A percentile compares a stretch with the other conserved stretches of the same genome.
Evolutionary conservation across 2,888 invertebrate genomes (phyloP).

Genomic region (Mimachlamys varia): DNA sequence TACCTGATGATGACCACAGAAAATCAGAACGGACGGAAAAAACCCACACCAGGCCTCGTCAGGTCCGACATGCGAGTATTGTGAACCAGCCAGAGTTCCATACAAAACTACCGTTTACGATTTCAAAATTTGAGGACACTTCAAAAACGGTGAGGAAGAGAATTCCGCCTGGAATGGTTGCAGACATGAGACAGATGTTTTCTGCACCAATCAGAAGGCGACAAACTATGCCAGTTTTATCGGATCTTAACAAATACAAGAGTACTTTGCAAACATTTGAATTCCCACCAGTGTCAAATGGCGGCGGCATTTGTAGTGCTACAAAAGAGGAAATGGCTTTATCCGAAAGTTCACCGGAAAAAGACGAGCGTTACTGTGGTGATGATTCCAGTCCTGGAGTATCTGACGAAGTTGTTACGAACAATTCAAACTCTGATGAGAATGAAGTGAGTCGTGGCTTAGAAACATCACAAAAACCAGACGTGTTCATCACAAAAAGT

Average conservation of each 20-base stretch:
- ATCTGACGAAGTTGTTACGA: neutral
- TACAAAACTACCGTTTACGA: slow-evolving; percentile 38
- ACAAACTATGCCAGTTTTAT: slow-evolving; percentile 43
- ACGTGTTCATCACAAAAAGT: neutral
- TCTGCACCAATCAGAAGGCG: slow-evolving; percentile 42
- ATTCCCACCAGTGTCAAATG: neutral
- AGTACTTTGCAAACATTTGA: neutral
- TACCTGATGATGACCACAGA: neutral
- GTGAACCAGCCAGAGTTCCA: neutral
- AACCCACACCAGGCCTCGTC: neutral
- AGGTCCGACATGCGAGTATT: neutral
- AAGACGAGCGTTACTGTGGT: neutral
- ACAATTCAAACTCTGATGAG: neutral
- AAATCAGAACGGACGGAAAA: neutral
- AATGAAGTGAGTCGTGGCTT: neutral
- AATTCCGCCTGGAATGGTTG: slow-evolving; percentile 65
- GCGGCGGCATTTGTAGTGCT: neutral
- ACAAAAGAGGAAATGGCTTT: neutral
- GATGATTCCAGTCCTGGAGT: neutral
- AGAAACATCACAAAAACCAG: neutral
- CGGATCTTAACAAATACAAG: neutral
- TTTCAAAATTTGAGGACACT: slow-evolving; percentile 57
- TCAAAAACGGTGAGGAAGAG: slow-evolving; percentile 59
- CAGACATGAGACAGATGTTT: slow-evolving; percentile 59
- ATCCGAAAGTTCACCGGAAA: neutral